Conservation (phyloP, 1,140 invertebrate species). For the Platyura marginata region DNA sequence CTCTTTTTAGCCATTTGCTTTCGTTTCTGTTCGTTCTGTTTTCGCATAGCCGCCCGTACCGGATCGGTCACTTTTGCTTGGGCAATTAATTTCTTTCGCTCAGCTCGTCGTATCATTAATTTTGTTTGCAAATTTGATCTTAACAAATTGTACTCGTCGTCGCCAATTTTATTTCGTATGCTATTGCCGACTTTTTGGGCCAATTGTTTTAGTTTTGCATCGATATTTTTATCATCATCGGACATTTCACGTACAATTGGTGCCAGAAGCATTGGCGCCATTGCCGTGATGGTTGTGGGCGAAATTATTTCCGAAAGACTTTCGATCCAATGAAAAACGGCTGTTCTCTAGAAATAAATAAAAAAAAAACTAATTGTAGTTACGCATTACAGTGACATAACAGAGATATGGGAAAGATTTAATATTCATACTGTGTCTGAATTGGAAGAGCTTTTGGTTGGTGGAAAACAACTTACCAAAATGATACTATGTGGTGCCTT, state of each 20-base stretch:
- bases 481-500: conserved; percentile 25
- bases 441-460: too few relatives aligned
- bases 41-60: conserved; percentile 46
- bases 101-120: conserved; percentile 36
- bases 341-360: conserved; percentile 35
- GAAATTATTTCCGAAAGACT: conserved; percentile 37
- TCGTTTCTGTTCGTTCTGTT: conserved; percentile 15
- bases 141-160: conserved; percentile 39
- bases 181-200: conserved; percentile 44
- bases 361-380: too few relatives aligned
- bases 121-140: conserved; percentile 33
- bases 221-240: conserved; percentile 30
- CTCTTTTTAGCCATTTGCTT: conserved; percentile 18
- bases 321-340: conserved; percentile 55
- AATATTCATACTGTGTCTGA: background rate
- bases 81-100: conserved; percentile 40
- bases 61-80: conserved; percentile 48
- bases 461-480: conserved; percentile 24
- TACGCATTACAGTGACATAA: too few relatives aligned
- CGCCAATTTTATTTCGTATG: conserved; percentile 42
- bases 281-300: conserved; percentile 20
- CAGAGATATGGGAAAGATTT: too few relatives aligned
- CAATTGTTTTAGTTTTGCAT: conserved; percentile 31
- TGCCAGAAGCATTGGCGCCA: conserved; percentile 36
- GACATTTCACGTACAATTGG: conserved; percentile 49